These are phyloP conservation scores for Aselliscus stoliczkanus DNA, from an alignment of 2,797 vertebrate species.

Conservation along the genomic window DNA sequence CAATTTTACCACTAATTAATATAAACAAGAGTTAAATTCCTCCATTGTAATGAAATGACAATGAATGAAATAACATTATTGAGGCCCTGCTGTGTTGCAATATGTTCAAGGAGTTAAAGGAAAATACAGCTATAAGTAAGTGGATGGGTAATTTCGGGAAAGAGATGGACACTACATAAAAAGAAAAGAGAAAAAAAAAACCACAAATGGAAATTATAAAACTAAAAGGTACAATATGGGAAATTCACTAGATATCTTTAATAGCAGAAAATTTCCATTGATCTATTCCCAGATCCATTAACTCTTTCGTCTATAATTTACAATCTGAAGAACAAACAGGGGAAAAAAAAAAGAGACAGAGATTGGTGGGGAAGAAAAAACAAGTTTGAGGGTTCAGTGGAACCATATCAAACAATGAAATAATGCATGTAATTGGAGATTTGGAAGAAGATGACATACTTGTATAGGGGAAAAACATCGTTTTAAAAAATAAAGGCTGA, in stretches of 20 bases:
- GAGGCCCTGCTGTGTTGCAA: background rate
- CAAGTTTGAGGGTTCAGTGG: rapidly evolving
- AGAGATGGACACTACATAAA: background rate
- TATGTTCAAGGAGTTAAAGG: background rate
- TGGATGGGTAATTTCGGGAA: background rate
- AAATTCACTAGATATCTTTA: background rate
- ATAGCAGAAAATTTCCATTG: background rate
- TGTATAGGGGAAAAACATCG: too few relatives aligned
- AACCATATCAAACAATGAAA: background rate
- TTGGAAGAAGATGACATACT: background rate
- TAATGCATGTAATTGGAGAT: background rate
- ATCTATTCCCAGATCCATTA: background rate
- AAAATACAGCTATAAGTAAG: background rate
- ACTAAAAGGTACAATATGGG: background rate
- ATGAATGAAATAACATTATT: background rate
- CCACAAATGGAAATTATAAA: background rate
- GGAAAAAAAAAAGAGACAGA: background rate
- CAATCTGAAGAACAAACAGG: background rate
- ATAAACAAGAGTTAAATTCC: background rate
- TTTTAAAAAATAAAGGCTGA: too few relatives aligned
- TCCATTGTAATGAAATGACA: background rate
- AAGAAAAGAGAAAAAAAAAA: background rate
- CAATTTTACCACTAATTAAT: too few relatives aligned
- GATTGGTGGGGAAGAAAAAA: too few relatives aligned
- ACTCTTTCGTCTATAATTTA: background rate